phyloP scores from a whole-genome alignment of 2,888 invertebrate species.

The Oligia fasciuncula region DNA sequence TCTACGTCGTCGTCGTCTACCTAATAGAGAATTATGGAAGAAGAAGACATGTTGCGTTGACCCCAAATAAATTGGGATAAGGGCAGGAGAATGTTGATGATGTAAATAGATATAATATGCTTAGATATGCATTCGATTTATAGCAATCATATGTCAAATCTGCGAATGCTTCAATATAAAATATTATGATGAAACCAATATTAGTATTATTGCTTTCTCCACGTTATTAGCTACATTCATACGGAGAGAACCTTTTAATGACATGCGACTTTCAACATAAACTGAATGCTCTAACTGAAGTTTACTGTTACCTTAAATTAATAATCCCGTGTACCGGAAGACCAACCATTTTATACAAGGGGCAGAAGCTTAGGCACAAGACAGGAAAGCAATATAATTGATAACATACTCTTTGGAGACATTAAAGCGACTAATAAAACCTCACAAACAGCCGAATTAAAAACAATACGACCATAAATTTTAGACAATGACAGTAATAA shows the following conservation, averaged over 20 bases:
- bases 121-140: not conserved
- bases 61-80: no score
- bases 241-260: not conserved
- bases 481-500: constrained; percentile 53
- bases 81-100: no score
- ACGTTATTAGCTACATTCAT: not conserved
- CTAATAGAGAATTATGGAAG: not conserved
- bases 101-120: no score
- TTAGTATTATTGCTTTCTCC: not conserved
- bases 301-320: not conserved
- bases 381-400: constrained; percentile 6
- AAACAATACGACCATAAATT: constrained; percentile 29
- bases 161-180: not conserved
- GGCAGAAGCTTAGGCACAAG: not conserved
- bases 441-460: constrained; percentile 22
- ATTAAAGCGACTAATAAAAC: constrained; percentile 43
- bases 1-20: no score
- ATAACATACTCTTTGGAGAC: constrained; percentile 16
- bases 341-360: constrained; percentile 1
- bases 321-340: not conserved
- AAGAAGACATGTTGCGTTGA: no score
- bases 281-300: not conserved
- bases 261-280: not conserved
- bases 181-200: not conserved
- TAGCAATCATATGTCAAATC: not conserved